Percentiles rank a stretch among this genome's conserved stretches.
Evolutionary conservation across 2,797 vertebrate species (phyloP).

Genomic region (Lagocephalus sceleratus): DNA sequence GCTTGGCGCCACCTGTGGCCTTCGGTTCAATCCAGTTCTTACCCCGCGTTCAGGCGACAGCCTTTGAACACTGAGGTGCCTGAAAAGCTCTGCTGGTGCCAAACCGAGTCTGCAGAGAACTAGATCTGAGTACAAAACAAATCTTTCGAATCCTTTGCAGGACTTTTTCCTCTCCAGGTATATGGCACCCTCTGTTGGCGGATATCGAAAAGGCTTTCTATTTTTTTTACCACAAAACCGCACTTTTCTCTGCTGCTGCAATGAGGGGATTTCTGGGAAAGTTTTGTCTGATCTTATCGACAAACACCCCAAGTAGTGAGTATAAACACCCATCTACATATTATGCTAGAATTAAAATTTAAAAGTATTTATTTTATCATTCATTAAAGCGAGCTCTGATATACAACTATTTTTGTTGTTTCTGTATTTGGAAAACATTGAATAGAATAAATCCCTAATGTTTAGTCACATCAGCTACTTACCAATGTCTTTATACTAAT

Average conservation of each 20-base stretch:
- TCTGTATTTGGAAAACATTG: no score
- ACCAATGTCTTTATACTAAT: no score
- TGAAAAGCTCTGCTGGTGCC: constrained; percentile 13
- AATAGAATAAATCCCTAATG: no score
- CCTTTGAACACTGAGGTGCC: constrained; percentile 17
- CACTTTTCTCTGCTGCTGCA: no score
- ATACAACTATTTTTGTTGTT: no score
- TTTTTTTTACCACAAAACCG: not conserved
- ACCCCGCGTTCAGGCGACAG: constrained; percentile 13
- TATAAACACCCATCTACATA: not conserved
- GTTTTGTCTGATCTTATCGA: no score
- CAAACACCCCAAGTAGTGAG: not conserved
- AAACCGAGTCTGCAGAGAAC: constrained; percentile 18
- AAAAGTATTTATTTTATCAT: not conserved
- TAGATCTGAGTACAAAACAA: constrained; percentile 13
- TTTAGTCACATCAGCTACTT: no score
- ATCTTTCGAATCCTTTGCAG: constrained; percentile 8
- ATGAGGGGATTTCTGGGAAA: no score
- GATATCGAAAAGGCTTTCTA: constrained; percentile 1
- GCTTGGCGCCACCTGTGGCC: constrained; percentile 25
- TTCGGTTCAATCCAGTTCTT: constrained; percentile 22
- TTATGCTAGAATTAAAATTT: not conserved
- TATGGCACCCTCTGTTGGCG: constrained; percentile 64
- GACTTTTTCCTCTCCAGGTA: constrained; percentile 7
- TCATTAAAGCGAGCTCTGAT: not conserved